These are phyloP conservation scores for Psittacara wagleri DNA, from an alignment of 2,113 vertebrate genomes.

Conservation along the genomic window DNA sequence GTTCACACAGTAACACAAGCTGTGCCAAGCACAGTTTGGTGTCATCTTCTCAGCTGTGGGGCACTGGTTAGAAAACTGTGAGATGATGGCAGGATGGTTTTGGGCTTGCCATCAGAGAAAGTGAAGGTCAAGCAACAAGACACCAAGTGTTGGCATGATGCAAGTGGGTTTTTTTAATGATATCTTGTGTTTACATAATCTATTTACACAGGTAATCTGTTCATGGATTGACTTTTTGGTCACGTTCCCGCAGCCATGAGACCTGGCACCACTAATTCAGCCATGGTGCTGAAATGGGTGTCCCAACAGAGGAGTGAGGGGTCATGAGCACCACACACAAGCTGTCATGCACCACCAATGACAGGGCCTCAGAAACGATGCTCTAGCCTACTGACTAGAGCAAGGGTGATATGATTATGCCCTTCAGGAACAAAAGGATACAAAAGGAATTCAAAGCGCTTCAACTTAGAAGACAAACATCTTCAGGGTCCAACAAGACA, in stretches of 20 bases:
- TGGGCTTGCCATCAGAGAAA: neutral
- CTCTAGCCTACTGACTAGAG: neutral
- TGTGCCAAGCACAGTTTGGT: neutral
- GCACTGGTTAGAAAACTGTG: neutral
- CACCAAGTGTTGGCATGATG: fast-evolving
- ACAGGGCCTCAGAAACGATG: neutral
- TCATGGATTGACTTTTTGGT: neutral
- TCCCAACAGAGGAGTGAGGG: neutral
- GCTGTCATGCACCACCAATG: neutral
- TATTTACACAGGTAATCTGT: neutral
- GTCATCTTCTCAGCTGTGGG: neutral
- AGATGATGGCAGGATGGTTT: neutral
- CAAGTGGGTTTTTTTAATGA: neutral
- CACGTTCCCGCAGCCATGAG: neutral
- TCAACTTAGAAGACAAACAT: neutral
- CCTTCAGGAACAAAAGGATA: neutral
- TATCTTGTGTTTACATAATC: neutral
- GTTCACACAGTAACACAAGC: neutral
- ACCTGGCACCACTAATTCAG: neutral
- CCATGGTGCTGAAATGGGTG: fast-evolving
- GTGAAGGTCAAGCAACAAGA: neutral
- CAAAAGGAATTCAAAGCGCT: neutral
- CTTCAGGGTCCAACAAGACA: neutral
- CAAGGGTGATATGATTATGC: neutral
- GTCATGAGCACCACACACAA: fast-evolving